Base-by-base conservation (phyloP, 2,113 vertebrate species). In the Sebastes schlegelii region DNA sequence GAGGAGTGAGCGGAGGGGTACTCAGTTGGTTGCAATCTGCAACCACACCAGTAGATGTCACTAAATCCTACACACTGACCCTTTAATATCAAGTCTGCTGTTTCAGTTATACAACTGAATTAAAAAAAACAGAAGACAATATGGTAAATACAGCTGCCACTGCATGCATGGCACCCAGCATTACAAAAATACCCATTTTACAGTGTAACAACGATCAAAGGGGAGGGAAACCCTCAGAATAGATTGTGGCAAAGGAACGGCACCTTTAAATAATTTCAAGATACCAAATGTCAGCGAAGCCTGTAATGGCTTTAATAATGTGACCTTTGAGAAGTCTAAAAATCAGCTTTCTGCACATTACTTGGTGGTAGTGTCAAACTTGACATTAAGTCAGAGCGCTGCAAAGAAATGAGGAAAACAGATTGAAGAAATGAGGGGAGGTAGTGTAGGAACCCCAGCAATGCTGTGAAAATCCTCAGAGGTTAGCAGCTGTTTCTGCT, bases 401-500 rank as follows among this genome's bases (percentile, higher is more conserved):
- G 74, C 19, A 1, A 23, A 57, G 19, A 77, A 61, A 66, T 11
- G 4, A 84, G 60, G 43, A 34, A 74, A 60, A 73, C 4, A 12
- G 55, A 13, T n/a, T n/a, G 34, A 58, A 64, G 66, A 55, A 64
- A 52, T 0, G 17, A 19, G 57, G 0, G 13, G 19, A 40, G 4
- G 46, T 2, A 13, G 62, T 6, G 70, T 5, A 63, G 74, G 67
- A 85, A 78, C 69, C 48, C 2, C 13, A 42, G 72, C 63, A 70
- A 84, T 84, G 79, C 79, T 88, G 84, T 86, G 63, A 89, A 62
- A 79, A 77, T 90, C 88, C 82, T 85, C 77, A 55, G 86, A 93
- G 93, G 92, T 91, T 91, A 91, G 87, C 94, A 94, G 94, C 95
- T 96, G 94, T 86, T 89, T 93, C 77, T 89, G 86, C 66, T 86